Conservation (phyloP, 2,888 invertebrate species). For the Beris chalybata region DNA sequence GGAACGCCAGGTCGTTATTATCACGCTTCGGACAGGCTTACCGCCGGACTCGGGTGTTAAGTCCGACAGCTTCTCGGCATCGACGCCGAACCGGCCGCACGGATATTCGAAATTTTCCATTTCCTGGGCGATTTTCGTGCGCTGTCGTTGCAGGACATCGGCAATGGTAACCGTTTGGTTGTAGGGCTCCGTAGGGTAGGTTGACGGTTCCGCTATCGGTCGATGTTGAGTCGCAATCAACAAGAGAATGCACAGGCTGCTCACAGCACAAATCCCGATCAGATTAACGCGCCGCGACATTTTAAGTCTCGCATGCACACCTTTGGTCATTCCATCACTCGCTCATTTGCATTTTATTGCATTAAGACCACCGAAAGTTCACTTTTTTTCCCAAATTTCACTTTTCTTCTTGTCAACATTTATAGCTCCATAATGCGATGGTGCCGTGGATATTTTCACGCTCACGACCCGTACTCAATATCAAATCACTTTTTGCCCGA, state of each 20-base stretch:
- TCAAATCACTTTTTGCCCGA: too few relatives aligned
- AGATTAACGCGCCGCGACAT: conserved; percentile 56
- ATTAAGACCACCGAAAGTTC: conserved; percentile 5
- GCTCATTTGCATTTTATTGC: conserved; percentile 7
- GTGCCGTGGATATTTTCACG: too few relatives aligned
- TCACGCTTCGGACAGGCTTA: conserved; percentile 72
- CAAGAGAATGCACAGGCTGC: conserved; percentile 55
- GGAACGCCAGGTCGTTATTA: conserved; percentile 88
- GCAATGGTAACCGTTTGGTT: conserved; percentile 58
- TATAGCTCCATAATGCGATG: too few relatives aligned
- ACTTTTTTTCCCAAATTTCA: background rate
- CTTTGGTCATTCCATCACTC: conserved; percentile 11
- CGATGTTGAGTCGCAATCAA: conserved; percentile 56
- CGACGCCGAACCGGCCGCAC: conserved; percentile 59
- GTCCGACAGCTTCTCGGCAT: conserved; percentile 65
- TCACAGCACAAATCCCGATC: conserved; percentile 55
- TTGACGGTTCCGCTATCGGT: conserved; percentile 43
- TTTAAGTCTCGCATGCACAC: conserved; percentile 32
- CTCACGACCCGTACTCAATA: too few relatives aligned
- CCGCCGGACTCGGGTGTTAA: conserved; percentile 72
- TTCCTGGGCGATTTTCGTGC: conserved; percentile 60
- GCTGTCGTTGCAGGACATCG: conserved; percentile 63
- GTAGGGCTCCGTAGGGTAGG: conserved; percentile 44
- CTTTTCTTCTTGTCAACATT: too few relatives aligned
- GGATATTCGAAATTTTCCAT: conserved; percentile 66